These are phyloP conservation scores for Orius insidiosus DNA, from an alignment of 1,140 invertebrate species.

Conservation along the genomic window DNA sequence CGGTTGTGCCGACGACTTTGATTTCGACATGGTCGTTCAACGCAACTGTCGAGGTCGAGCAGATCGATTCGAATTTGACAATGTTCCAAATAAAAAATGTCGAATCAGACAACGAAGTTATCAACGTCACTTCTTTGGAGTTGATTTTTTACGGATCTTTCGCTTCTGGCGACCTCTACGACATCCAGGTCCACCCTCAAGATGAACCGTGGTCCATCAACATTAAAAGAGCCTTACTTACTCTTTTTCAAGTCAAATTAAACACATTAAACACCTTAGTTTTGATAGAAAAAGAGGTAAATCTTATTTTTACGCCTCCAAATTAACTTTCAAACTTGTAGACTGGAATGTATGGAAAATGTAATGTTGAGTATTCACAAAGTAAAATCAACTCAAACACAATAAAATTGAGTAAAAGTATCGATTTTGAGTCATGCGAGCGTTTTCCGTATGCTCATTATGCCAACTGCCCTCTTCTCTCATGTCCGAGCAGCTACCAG, in stretches of 20 bases:
- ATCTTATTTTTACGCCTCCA: no score
- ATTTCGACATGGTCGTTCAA: conserved; percentile 6
- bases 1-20: conserved; percentile 6
- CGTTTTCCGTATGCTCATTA: conserved; percentile 15
- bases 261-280: not conserved
- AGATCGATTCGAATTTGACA: not conserved
- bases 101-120: not conserved
- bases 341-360: conserved; percentile 18
- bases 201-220: conserved; percentile 20
- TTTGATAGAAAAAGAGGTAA: not conserved
- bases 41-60: conserved; percentile 8
- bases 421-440: conserved; percentile 20
- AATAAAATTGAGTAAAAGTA: conserved; percentile 19
- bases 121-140: not conserved
- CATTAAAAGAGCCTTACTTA: conserved; percentile 20
- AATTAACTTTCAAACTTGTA: not conserved
- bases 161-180: conserved; percentile 10
- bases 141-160: conserved; percentile 13
- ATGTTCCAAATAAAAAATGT: not conserved
- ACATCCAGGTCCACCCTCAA: not conserved
- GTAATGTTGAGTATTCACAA: conserved; percentile 18
- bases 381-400: conserved; percentile 6
- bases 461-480: conserved; percentile 18
- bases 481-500: conserved; percentile 19
- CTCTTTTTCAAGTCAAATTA: conserved; percentile 19